Evolutionary conservation across 2,888 invertebrate genomes (phyloP), one percentile per base, ranked within the genome.

Genomic region (Phengaris arion): DNA sequence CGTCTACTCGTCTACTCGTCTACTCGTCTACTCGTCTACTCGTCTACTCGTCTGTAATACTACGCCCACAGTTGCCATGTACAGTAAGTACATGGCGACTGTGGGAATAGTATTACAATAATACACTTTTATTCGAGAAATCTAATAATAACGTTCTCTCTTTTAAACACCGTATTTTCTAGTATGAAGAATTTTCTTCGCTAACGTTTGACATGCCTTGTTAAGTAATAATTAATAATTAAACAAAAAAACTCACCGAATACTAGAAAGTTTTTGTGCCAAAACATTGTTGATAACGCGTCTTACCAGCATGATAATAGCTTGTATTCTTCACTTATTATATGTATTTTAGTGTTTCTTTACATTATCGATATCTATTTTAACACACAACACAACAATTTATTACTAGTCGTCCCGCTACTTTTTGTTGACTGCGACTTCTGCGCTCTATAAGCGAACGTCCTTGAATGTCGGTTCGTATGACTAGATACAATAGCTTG

Each of bases 281-380:
- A 64, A 64, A 64, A 64, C 64, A 64, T 64, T 64, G 15, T 15
- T 35, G 64, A 64, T 45, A 64, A 64, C 6, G 6, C 64, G 64
- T 64, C 64, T 64, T 2, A 35, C 12, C 45, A 64, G 13, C 64
- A 64, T 64, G 35, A 64, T 64, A 13, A 45, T 7, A 35, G 35
- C 15, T 59, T 59, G 1, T 15, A 59, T 22, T 22, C 2, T 59
- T 59, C 59, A 59, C 59, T 5, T 12, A 35, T 35, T 35, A 64
- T 45, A 64, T 64, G 13, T 35, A 2, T 64, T 64, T 2, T 35
- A 12, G 9, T 15, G 22, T 22, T 9, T 15, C 59, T 15, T 64
- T 5, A 22, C 22, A 64, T 35, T 15, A 6, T 9, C 15, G 1
- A 22, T 15, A 15, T 15, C 6, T 22, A 6, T 64, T 35, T 35